Base-by-base conservation (phyloP, 2,797 vertebrate genomes). In the Margarornis squamiger region DNA sequence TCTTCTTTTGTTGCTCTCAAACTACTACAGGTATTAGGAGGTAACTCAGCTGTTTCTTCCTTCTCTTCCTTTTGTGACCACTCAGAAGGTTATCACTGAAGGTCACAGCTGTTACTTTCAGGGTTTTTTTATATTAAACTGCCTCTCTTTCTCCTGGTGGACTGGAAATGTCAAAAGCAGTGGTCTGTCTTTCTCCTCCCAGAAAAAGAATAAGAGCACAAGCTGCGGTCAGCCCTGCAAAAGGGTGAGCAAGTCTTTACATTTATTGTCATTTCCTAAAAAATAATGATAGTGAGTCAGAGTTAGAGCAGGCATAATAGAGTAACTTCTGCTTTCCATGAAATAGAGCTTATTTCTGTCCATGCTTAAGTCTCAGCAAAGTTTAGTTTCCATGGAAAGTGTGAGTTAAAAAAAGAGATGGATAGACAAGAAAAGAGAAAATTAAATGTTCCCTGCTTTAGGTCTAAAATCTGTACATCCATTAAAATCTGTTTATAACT, bases 341-440 rank as follows among this genome's bases (percentile, higher is more conserved):
- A 85, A 87, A 85, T 39, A 54, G 52, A 71, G 22, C 14, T 91
- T 57, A 49, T 65, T 94, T 94, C 79, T 88, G 49, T 38, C n/a
- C 83, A 21, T 63, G 16, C 48, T 52, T 79, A 81, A 71, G 32
- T 76, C 27, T 74, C 55, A 86, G 43, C 24, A 48, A 65, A 6
- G 9, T 65, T 95, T 85, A 57, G 81, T 80, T 93, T 91, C 89
- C 75, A 71, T 85, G 75, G 84, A 58, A 91, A 94, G 24, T 54
- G 4, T 54, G 29, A 87, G 34, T 70, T 77, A 54, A 85, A 91
- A 91, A 84, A 77, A 77, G 68, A 91, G 29, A 32, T 9, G 4
- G 36, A 41, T 52, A 66, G 63, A 79, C 7, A 55, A 70, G 66
- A 41, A 59, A 52, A 73, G 19, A 54, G 19, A 77, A 92, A 85